Percentiles rank a stretch among this genome's conserved stretches.
These are phyloP conservation scores for Acomys russatus DNA, from an alignment of 2,797 vertebrate genomes.

Conservation along the genomic window DNA sequence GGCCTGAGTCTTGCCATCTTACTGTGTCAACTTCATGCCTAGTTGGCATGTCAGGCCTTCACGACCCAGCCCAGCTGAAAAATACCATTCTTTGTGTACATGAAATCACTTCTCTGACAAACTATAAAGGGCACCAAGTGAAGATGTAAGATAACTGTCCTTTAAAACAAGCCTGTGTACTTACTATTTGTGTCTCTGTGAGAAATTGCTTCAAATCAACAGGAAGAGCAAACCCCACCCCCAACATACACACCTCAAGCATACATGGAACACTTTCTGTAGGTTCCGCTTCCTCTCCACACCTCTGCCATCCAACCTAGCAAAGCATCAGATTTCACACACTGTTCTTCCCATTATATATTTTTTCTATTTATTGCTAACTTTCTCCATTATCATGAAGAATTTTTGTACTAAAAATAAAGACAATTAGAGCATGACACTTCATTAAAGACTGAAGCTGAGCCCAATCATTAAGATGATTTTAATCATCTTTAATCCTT, in stretches of 20 bases:
- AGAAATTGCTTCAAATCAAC: not conserved
- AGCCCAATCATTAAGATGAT: not conserved
- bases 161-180: not conserved
- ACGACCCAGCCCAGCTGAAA: not conserved
- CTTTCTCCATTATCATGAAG: not conserved
- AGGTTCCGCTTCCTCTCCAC: not conserved
- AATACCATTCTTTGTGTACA: conserved; percentile 4
- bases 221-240: not conserved
- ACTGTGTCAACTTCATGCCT: not conserved
- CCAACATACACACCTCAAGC: not conserved
- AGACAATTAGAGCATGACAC: not conserved
- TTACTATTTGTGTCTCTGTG: not conserved
- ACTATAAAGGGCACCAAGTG: conserved; percentile 12
- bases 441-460: not conserved
- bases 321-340: not conserved
- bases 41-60: not conserved
- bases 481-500: not conserved
- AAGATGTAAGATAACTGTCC: not conserved
- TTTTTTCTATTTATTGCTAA: not conserved
- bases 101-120: not conserved
- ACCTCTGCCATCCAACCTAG: accelerated
- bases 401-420: conserved; percentile 11
- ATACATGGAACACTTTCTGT: not conserved
- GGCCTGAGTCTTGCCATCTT: not conserved
- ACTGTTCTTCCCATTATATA: not conserved